phyloP scores from a whole-genome alignment of 2,113 vertebrate species.

The Pagrus major region DNA sequence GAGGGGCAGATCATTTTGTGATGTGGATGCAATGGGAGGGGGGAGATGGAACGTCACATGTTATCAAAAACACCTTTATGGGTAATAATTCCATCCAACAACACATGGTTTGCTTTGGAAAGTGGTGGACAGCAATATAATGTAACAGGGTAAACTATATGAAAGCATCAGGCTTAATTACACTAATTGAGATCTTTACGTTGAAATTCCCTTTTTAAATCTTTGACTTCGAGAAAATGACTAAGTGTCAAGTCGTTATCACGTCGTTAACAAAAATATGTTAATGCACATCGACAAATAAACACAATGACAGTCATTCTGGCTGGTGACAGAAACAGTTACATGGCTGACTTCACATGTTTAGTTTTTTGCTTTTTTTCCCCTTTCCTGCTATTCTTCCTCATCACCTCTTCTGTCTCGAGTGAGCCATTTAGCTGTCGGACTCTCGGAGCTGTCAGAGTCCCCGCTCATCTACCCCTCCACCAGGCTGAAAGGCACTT shows the following conservation, averaged over 20 bases:
- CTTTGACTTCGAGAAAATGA: background rate
- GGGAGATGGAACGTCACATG: no score
- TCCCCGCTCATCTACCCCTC: slow-evolving; percentile 50
- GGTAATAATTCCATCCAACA: background rate
- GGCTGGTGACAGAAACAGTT: slow-evolving; percentile 48
- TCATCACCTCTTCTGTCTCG: slow-evolving; percentile 54
- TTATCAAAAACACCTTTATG: background rate
- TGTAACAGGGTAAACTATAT: background rate
- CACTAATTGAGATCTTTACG: background rate
- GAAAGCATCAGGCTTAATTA: background rate
- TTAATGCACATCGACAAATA: slow-evolving; percentile 29
- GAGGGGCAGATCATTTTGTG: no score
- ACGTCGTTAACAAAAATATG: slow-evolving; percentile 28
- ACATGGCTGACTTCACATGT: slow-evolving; percentile 42
- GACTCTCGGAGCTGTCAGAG: slow-evolving; percentile 52
- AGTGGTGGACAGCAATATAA: background rate
- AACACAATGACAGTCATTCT: slow-evolving; percentile 26
- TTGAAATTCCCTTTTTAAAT: no score
- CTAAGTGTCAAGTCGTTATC: background rate
- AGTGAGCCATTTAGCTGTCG: slow-evolving; percentile 69
- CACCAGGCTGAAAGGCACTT: slow-evolving; percentile 60
- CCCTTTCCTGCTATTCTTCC: slow-evolving; percentile 34
- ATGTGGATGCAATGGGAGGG: no score
- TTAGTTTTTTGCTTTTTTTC: slow-evolving; percentile 8
- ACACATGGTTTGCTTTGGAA: background rate